phyloP scores from a whole-genome alignment of 2,113 vertebrate genomes.

The Archilochus colubris region DNA sequence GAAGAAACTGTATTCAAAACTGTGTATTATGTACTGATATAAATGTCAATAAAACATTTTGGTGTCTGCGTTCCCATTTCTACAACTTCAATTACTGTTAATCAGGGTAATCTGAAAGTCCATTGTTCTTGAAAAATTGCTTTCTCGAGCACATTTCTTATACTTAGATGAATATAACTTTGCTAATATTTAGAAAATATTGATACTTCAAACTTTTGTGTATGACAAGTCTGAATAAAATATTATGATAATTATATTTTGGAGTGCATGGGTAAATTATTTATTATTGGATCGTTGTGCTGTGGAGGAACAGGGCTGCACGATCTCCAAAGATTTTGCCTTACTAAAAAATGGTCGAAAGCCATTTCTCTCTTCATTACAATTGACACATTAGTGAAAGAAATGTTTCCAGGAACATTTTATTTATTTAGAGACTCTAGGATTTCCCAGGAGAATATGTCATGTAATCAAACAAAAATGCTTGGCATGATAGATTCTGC shows the following conservation, averaged over 20 bases:
- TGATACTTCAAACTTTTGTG: background rate
- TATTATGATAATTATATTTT: background rate
- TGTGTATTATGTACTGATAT: background rate
- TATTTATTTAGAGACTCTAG: constrained; percentile 16
- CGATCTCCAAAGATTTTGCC: background rate
- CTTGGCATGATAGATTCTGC: constrained; percentile 1
- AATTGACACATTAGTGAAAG: constrained; percentile 1
- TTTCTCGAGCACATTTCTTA: background rate
- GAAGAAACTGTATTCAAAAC: background rate
- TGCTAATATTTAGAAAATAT: background rate
- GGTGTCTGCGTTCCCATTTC: background rate
- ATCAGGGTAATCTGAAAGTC: background rate
- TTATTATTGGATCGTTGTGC: background rate
- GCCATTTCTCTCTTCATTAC: background rate
- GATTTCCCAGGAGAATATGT: constrained; percentile 2
- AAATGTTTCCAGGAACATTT: constrained; percentile 21
- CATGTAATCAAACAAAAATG: constrained; percentile 22
- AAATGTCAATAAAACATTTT: background rate
- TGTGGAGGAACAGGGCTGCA: background rate
- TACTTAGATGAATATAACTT: background rate
- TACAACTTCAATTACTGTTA: background rate
- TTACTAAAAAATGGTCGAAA: background rate
- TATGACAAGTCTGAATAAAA: background rate
- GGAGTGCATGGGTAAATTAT: background rate
- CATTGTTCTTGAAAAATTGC: background rate